phyloP scores from a whole-genome alignment of 2,888 invertebrate genomes.

The Itoplectis maculator region DNA sequence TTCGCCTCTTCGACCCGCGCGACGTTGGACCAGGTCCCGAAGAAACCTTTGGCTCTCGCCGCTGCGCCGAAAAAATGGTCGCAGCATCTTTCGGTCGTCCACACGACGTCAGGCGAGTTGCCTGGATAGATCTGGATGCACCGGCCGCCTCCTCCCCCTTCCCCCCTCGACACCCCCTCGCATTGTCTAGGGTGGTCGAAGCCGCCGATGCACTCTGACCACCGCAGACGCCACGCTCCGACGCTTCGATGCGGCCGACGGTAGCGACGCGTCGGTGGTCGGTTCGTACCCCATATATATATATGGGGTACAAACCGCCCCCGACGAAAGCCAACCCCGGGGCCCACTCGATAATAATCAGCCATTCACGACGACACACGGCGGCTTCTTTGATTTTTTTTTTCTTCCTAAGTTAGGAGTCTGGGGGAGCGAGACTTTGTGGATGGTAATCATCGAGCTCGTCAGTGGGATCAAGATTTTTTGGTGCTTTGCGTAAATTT shows the following conservation, averaged over 20 bases:
- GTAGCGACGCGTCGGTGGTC: conserved; percentile 16
- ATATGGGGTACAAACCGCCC: conserved; percentile 30
- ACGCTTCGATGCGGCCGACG: conserved; percentile 12
- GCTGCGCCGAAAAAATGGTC: conserved; percentile 22
- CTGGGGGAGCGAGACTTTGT: neutral
- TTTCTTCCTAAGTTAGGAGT: conserved; percentile 2
- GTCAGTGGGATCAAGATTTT: conserved; percentile 39
- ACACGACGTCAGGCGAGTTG: conserved; percentile 2
- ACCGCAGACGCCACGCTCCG: conserved; percentile 41
- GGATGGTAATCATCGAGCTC: conserved; percentile 40
- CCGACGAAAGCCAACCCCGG: conserved; percentile 20
- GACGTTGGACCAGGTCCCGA: conserved; percentile 49
- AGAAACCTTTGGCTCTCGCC: neutral
- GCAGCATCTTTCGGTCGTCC: conserved; percentile 1
- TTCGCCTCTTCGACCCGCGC: conserved; percentile 65
- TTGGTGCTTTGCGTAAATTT: neutral
- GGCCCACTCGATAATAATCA: conserved; percentile 54
- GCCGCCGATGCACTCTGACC: conserved; percentile 32
- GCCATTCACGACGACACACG: conserved; percentile 6
- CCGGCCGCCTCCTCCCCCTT: neutral
- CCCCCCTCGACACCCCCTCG: neutral
- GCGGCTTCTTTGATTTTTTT: conserved; percentile 34
- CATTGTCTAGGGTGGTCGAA: conserved; percentile 22
- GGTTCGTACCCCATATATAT: too few relatives aligned
- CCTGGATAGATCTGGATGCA: conserved; percentile 32